These are phyloP conservation scores for Botia almorhae DNA, from an alignment of 2,797 vertebrate genomes.

Conservation along the genomic window DNA sequence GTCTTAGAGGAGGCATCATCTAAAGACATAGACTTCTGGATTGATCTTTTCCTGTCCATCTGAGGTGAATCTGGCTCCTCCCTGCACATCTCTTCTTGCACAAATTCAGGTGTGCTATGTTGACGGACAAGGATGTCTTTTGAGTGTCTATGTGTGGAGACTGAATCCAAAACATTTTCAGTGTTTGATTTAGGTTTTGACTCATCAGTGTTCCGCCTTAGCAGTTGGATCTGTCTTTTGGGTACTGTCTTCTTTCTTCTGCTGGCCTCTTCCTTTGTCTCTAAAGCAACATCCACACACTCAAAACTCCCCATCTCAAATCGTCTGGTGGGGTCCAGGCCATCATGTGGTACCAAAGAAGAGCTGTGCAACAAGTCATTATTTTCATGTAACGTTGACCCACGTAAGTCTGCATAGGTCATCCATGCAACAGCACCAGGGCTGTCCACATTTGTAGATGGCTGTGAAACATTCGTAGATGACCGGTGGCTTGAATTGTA, in stretches of 20 bases:
- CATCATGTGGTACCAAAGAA: slow-evolving; percentile 61
- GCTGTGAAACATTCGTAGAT: slow-evolving; percentile 81
- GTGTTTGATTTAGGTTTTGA: slow-evolving; percentile 77
- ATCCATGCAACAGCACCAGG: slow-evolving; percentile 78
- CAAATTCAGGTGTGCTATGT: slow-evolving; percentile 74
- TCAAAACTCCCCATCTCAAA: slow-evolving; percentile 84
- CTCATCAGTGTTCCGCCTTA: slow-evolving; percentile 81
- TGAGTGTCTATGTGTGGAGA: slow-evolving; percentile 62
- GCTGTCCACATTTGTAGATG: slow-evolving; percentile 81
- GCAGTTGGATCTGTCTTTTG: slow-evolving; percentile 93
- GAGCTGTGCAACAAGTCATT: slow-evolving; percentile 69
- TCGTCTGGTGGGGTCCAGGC: slow-evolving; percentile 68
- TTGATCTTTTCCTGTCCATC: slow-evolving; percentile 70
- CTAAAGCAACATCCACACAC: slow-evolving; percentile 88
- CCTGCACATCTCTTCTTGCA: slow-evolving; percentile 65
- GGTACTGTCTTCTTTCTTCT: slow-evolving; percentile 88
- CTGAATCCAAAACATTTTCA: slow-evolving; percentile 69
- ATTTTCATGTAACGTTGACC: slow-evolving; percentile 71
- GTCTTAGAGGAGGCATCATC: slow-evolving; percentile 81
- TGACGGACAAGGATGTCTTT: slow-evolving; percentile 75
- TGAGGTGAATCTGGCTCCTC: slow-evolving; percentile 58
- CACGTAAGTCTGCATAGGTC: slow-evolving; percentile 78
- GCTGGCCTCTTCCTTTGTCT: slow-evolving; percentile 77
- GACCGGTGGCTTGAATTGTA: slow-evolving; percentile 84
- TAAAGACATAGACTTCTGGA: slow-evolving; percentile 86